phyloP scores from a whole-genome alignment of 1,140 invertebrate genomes.

The Neotoxoptera formosana region DNA sequence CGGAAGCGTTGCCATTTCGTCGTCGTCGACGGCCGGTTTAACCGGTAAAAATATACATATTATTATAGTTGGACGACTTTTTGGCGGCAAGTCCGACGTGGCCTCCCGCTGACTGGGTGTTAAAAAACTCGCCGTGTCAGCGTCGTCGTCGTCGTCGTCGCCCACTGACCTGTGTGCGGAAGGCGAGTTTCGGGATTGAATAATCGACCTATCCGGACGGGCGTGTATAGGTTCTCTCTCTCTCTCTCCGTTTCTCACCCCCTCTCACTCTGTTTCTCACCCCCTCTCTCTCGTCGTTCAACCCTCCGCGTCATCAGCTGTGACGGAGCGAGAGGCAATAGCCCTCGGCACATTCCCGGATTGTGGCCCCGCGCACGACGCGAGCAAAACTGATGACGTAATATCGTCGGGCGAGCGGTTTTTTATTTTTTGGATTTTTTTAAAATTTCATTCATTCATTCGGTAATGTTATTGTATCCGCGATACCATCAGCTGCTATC shows the following conservation, averaged over 20 bases:
- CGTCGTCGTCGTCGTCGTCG: background rate
- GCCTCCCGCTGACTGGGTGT: background rate
- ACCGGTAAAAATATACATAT: slow-evolving; percentile 33
- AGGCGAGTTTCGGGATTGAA: slow-evolving; percentile 13
- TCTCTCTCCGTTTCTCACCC: too few relatives aligned
- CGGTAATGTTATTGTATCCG: too few relatives aligned
- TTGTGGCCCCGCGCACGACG: background rate
- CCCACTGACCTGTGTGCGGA: background rate
- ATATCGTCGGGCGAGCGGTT: background rate
- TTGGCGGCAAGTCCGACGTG: background rate
- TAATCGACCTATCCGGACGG: slow-evolving; percentile 12
- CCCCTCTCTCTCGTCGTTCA: background rate
- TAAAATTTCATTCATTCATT: background rate
- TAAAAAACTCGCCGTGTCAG: slow-evolving; percentile 23
- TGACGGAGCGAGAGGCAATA: background rate
- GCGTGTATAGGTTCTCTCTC: background rate
- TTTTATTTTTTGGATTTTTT: background rate
- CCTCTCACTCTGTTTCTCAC: too few relatives aligned
- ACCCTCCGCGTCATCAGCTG: background rate
- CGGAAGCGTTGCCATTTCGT: background rate
- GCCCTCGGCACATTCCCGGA: background rate
- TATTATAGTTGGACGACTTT: background rate
- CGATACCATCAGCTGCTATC: too few relatives aligned
- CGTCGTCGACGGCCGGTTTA: background rate
- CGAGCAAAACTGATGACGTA: background rate